Conservation (phyloP, 2,797 vertebrate species). For the Spea hammondii region DNA sequence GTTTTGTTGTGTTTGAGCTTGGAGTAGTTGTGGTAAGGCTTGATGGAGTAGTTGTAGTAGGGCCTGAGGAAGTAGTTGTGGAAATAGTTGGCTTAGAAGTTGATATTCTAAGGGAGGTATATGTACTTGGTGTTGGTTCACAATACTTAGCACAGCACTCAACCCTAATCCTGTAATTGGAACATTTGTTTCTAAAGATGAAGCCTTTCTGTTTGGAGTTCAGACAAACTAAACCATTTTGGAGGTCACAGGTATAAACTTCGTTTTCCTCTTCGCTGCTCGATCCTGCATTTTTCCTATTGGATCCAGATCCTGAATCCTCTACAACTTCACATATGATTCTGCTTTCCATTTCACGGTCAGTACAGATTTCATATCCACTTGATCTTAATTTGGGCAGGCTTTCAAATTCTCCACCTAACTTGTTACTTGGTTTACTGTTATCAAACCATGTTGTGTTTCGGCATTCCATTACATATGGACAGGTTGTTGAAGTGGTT, state of each 20-base stretch:
- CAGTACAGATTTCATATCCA: constrained; percentile 7
- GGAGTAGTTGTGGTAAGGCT: fast-evolving
- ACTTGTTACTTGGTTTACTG: neutral
- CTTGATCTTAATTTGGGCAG: neutral
- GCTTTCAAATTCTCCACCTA: neutral
- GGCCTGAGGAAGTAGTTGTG: fast-evolving
- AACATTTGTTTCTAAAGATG: constrained; percentile 57
- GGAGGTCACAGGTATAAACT: neutral
- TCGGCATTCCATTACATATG: constrained; percentile 8
- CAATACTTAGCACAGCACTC: constrained; percentile 59
- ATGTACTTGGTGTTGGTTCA: fast-evolving
- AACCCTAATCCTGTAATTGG: constrained; percentile 64
- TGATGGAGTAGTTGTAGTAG: fast-evolving
- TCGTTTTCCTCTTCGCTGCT: neutral
- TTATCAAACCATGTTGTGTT: neutral
- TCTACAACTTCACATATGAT: neutral
- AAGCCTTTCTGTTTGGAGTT: constrained; percentile 60
- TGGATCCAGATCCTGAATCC: neutral
- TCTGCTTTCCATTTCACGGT: neutral
- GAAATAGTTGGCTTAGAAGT: neutral
- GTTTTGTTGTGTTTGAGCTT: no score
- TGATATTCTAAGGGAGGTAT: neutral
- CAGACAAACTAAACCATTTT: constrained; percentile 59
- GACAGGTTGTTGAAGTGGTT: constrained; percentile 18
- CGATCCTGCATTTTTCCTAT: neutral